Evolutionary conservation across 2,888 invertebrate genomes (phyloP).

Genomic region (Tortricodes alternella): DNA sequence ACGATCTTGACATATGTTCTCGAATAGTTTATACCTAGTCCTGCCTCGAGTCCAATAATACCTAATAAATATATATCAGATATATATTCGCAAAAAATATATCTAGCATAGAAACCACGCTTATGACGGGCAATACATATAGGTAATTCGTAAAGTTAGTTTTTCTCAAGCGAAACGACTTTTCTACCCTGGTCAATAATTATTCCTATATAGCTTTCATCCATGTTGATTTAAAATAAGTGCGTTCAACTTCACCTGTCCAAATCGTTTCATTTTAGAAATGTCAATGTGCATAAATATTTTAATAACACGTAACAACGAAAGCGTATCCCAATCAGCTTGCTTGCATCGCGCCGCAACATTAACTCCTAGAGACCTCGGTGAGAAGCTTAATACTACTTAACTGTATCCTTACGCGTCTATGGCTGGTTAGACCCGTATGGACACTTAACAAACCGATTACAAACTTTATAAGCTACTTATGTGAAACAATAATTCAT

Average conservation of each 20-base stretch:
- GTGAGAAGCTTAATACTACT: slow-evolving; percentile 42
- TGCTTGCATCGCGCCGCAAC: slow-evolving; percentile 20
- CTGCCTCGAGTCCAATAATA: slow-evolving; percentile 51
- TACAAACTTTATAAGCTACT: slow-evolving; percentile 39
- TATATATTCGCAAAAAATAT: slow-evolving; percentile 62
- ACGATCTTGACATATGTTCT: slow-evolving; percentile 54
- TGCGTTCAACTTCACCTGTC: not conserved
- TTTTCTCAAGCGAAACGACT: slow-evolving; percentile 28
- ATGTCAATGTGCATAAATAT: slow-evolving; percentile 41
- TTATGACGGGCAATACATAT: slow-evolving; percentile 62
- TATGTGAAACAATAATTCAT: slow-evolving; percentile 38
- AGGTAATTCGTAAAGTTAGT: slow-evolving; percentile 28
- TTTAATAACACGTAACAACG: slow-evolving; percentile 73
- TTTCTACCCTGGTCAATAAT: not conserved
- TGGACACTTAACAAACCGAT: slow-evolving; percentile 51
- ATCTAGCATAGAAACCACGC: slow-evolving; percentile 58
- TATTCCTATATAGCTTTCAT: not conserved
- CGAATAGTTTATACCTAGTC: slow-evolving; percentile 49
- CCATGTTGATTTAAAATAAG: not conserved
- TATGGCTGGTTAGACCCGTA: slow-evolving; percentile 78
- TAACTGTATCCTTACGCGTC: slow-evolving; percentile 60
- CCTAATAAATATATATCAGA: slow-evolving; percentile 49
- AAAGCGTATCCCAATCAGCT: slow-evolving; percentile 67
- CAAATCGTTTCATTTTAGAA: slow-evolving; percentile 24
- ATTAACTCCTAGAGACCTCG: slow-evolving; percentile 26